A percentile compares a stretch with the other conserved stretches of the same genome.
Conservation (phyloP, 1,140 invertebrate species). For the Trachelipus rathkii region DNA sequence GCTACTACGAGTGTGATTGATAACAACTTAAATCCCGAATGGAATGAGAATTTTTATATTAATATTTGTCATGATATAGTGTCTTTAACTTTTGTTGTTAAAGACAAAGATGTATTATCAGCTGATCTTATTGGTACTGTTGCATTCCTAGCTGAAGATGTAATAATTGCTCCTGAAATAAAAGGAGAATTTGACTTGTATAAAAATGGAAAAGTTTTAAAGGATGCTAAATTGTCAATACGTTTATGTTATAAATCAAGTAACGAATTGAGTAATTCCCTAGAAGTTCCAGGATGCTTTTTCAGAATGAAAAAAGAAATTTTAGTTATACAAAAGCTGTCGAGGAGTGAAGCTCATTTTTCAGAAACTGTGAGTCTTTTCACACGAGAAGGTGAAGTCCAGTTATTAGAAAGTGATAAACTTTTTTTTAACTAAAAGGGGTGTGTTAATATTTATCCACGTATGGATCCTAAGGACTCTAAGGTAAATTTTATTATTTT, state of each 20-base stretch:
- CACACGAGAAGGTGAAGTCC: too few relatives aligned
- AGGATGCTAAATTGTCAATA: slow-evolving; percentile 31
- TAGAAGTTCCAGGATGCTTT: slow-evolving; percentile 39
- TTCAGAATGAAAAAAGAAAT: slow-evolving; percentile 38
- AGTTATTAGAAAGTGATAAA: too few relatives aligned
- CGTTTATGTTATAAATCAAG: slow-evolving; percentile 29
- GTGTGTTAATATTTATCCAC: too few relatives aligned
- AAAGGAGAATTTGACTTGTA: slow-evolving; percentile 35
- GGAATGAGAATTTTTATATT: slow-evolving; percentile 40
- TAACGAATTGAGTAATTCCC: slow-evolving; percentile 29
- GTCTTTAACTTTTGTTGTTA: slow-evolving; percentile 36
- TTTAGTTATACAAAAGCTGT: too few relatives aligned
- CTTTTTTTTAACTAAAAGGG: too few relatives aligned
- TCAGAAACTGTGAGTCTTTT: too few relatives aligned
- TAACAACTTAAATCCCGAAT: slow-evolving; percentile 40
- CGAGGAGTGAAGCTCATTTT: too few relatives aligned
- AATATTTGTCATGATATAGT: slow-evolving; percentile 41
- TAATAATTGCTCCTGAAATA: slow-evolving; percentile 21
- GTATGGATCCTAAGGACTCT: too few relatives aligned
- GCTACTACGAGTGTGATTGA: slow-evolving; percentile 41
- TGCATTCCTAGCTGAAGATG: slow-evolving; percentile 27
- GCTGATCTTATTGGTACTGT: slow-evolving; percentile 41
- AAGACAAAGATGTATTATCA: slow-evolving; percentile 41
- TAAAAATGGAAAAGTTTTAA: slow-evolving; percentile 33
- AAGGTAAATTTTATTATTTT: too few relatives aligned